Conservation (phyloP, 2,888 invertebrate species). For the Diaphora mendica region DNA sequence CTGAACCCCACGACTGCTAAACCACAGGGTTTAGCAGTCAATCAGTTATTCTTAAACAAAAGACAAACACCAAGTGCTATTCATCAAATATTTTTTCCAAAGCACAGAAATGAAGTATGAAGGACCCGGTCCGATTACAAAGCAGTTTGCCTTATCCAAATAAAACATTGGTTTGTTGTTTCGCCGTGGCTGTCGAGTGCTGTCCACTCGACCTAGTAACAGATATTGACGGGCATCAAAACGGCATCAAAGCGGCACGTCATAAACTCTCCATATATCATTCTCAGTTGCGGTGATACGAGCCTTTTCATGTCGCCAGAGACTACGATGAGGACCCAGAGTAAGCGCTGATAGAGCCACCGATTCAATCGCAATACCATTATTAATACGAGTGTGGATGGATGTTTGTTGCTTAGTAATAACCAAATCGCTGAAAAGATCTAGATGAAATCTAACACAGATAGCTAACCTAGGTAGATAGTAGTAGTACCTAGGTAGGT, state of each 20-base stretch:
- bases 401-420: no score
- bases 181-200: conserved; percentile 32
- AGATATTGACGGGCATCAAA: conserved; percentile 64
- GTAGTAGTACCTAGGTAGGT: no score
- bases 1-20: neutral
- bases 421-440: no score
- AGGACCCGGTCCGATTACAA: conserved; percentile 20
- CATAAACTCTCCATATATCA: conserved; percentile 77
- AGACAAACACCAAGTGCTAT: neutral
- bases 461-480: no score
- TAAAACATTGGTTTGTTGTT: conserved; percentile 21
- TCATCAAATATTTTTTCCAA: conserved; percentile 6
- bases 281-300: conserved; percentile 63
- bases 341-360: conserved; percentile 40
- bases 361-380: neutral
- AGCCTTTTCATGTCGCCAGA: conserved; percentile 72
- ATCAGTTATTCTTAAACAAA: neutral
- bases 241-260: conserved; percentile 70
- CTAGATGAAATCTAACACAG: no score
- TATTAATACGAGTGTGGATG: no score
- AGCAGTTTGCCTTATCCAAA: conserved; percentile 46
- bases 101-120: conserved; percentile 19
- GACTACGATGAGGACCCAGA: conserved; percentile 49
- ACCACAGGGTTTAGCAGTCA: neutral
- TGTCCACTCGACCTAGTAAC: conserved; percentile 71